Percentiles rank a stretch among this genome's conserved stretches.
phyloP scores from a whole-genome alignment of 2,113 vertebrate species.

The Neolamprologus tretocephalus region DNA sequence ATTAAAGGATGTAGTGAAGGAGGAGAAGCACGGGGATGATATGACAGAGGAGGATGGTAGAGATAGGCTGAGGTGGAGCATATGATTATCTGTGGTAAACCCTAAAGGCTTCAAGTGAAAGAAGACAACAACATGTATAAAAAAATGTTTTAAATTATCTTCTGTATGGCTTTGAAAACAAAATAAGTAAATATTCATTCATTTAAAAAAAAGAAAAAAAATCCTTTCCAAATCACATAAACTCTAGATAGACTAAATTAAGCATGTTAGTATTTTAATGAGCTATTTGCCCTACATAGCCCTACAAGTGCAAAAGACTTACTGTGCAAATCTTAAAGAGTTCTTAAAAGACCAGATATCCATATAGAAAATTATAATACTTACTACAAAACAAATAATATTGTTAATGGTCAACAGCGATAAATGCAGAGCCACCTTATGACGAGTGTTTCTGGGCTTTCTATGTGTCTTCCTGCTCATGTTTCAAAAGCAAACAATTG shows the following conservation, averaged over 20 bases:
- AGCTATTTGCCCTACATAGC: neutral
- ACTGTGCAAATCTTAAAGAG: neutral
- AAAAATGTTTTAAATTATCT: neutral
- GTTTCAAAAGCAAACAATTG: neutral
- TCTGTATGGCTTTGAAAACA: neutral
- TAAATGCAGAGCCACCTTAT: neutral
- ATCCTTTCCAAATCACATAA: neutral
- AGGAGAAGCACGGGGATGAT: neutral
- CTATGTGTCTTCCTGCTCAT: neutral
- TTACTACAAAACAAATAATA: neutral
- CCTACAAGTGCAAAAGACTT: neutral
- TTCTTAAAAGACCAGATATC: neutral
- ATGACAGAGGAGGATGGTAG: neutral
- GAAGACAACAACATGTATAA: neutral
- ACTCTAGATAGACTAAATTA: neutral
- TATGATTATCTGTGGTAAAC: neutral
- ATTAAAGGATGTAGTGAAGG: neutral
- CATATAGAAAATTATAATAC: neutral
- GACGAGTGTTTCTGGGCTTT: neutral
- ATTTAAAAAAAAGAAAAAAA: neutral
- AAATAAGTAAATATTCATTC: neutral
- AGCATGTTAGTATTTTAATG: neutral
- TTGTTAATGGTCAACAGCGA: neutral
- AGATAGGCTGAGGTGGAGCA: neutral
- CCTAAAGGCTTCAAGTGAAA: neutral